Evolutionary conservation across 2,888 invertebrate species (phyloP).

Genomic region (Molorchus minor): DNA sequence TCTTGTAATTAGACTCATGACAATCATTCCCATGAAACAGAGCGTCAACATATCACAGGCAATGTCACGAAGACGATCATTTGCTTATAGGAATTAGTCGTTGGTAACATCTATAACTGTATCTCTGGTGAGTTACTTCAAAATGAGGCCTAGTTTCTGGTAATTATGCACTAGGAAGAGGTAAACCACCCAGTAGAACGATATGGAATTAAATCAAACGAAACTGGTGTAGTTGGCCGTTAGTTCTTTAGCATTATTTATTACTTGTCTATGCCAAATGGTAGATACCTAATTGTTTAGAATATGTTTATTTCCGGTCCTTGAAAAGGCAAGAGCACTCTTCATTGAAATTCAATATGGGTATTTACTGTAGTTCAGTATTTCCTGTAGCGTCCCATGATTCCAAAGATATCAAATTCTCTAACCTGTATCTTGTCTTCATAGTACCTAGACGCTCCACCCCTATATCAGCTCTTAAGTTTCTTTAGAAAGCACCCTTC

Average conservation of each 20-base stretch:
- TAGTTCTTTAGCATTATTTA: no score
- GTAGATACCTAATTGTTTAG: no score
- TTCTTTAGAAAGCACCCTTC: no score
- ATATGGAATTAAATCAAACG: no score
- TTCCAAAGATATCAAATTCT: conserved; percentile 15
- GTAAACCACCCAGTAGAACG: no score
- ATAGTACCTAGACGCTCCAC: conserved; percentile 12
- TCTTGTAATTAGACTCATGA: conserved; percentile 10
- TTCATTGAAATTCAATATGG: conserved; percentile 12
- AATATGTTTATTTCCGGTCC: conserved; percentile 11
- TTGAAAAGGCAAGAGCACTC: conserved; percentile 6
- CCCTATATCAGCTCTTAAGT: no score
- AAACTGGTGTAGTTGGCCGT: no score
- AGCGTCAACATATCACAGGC: conserved; percentile 9
- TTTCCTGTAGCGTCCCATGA: conserved; percentile 7
- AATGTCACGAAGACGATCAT: conserved; percentile 12
- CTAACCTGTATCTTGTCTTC: conserved; percentile 22
- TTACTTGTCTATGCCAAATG: no score
- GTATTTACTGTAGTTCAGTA: conserved; percentile 2
- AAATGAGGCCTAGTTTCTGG: neutral
- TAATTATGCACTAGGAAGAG: no score
- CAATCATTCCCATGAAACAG: conserved; percentile 8
- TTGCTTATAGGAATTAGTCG: conserved; percentile 9
- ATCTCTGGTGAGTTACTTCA: neutral
- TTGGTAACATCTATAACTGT: conserved; percentile 12